Evolutionary conservation across 2,888 invertebrate species (phyloP).

Genomic region (Acanthosoma haemorrhoidale): DNA sequence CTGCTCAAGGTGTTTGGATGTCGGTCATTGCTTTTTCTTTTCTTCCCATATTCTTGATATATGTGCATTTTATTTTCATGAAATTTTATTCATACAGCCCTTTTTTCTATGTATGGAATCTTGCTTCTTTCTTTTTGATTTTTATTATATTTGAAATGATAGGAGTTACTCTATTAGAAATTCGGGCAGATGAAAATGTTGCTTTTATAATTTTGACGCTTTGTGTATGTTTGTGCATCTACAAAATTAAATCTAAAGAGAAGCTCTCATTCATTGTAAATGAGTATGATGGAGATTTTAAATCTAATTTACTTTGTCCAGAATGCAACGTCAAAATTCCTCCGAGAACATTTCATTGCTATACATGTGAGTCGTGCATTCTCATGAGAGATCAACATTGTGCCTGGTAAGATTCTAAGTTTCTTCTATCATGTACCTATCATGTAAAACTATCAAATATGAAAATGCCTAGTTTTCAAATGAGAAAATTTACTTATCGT

Average conservation of each 20-base stretch:
- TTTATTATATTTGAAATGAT: conserved; percentile 63
- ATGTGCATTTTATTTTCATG: conserved; percentile 39
- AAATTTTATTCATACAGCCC: conserved; percentile 52
- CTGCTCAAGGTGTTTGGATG: conserved; percentile 40
- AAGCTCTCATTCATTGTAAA: conserved; percentile 43
- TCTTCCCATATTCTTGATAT: conserved; percentile 40
- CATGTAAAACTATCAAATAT: too few relatives aligned
- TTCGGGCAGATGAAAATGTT: conserved; percentile 61
- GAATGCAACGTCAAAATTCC: conserved; percentile 57
- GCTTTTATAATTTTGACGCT: conserved; percentile 52
- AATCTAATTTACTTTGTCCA: conserved; percentile 51
- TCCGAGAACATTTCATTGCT: conserved; percentile 73
- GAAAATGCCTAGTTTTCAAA: too few relatives aligned
- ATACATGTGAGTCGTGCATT: conserved; percentile 75
- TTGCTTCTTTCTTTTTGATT: conserved; percentile 61
- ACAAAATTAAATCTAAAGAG: conserved; percentile 45
- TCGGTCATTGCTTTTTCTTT: conserved; percentile 40
- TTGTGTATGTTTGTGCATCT: conserved; percentile 49
- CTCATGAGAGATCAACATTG: conserved; percentile 73
- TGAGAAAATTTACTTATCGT: too few relatives aligned
- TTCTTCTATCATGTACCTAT: too few relatives aligned
- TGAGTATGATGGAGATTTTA: conserved; percentile 39
- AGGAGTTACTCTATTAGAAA: conserved; percentile 66
- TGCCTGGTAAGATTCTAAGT: conserved; percentile 57
- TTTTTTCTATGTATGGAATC: conserved; percentile 70